Conservation (phyloP, 1,140 invertebrate genomes). For the Mizuhopecten yessoensis region DNA sequence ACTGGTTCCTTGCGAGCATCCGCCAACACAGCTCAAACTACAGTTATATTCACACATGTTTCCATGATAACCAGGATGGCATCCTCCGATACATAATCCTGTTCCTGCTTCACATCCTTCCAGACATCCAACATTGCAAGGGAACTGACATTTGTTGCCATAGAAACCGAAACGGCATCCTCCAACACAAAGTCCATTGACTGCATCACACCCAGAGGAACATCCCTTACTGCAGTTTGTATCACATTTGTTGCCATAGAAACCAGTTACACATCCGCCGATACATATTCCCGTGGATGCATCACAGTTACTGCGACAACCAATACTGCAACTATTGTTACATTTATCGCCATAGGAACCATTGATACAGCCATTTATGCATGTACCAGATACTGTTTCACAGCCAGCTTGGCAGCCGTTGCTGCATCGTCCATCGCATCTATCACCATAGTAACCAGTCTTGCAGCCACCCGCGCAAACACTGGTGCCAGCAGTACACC, state of each 20-base stretch:
- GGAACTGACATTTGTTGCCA: constrained; percentile 45
- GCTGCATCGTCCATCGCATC: neutral
- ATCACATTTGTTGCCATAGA: constrained; percentile 36
- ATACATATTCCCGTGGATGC: neutral
- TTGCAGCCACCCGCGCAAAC: neutral
- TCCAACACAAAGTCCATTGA: neutral
- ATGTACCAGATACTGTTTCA: neutral
- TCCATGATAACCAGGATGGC: constrained; percentile 54
- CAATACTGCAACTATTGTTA: neutral
- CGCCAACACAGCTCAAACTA: constrained; percentile 45
- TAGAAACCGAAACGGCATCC: constrained; percentile 53
- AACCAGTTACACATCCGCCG: neutral
- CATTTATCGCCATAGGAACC: constrained; percentile 47
- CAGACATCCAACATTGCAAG: neutral
- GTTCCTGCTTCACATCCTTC: constrained; percentile 44
- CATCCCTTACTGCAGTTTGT: neutral
- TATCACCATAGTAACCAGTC: constrained; percentile 41
- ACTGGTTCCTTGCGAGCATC: constrained; percentile 42
- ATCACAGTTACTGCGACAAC: constrained; percentile 45
- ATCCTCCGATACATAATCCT: constrained; percentile 47
- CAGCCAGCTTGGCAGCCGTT: neutral
- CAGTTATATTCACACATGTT: constrained; percentile 52
- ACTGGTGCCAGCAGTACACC: neutral
- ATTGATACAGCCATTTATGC: neutral
- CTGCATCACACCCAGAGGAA: neutral